Base-by-base conservation (phyloP, 2,113 vertebrate genomes). In the Chamaea fasciata region DNA sequence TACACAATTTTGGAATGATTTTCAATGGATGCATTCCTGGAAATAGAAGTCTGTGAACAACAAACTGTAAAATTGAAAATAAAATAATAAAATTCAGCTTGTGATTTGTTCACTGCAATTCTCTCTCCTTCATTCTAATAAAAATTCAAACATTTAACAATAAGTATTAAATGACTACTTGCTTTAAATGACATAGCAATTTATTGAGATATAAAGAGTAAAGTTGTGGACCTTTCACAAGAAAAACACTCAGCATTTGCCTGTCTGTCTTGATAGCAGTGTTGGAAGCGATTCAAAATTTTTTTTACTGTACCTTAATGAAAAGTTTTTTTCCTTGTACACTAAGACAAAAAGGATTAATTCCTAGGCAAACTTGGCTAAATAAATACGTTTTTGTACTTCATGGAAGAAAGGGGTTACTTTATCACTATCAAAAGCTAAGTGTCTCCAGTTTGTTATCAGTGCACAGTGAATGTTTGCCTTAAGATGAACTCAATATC, bases 401-500 rank as follows among this genome's bases (percentile, higher is more conserved):
- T 74, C 33, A 30, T 70, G 49, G 70, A 55, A 96, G 56, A 85
- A 86, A 89, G 39, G 33, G 42, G 7, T 64, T 52, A 50, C 44
- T 89, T 93, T 53, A 77, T 57, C 69, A 23, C 21, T 63, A 15
- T 52, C 30, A 13, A 70, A 68, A 35, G 15, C 50, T 55, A 69
- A 88, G 68, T 18, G n/a, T 71, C 82, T 69, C 62, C 64, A 73
- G 53, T 77, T 92, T 83, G 17, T 78, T 92, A 71, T 96, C 89
- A 78, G 73, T 3, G 2, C 63, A 46, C 0, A 4, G 49, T 37
- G 62, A 93, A 62, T 56, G 70, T 88, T 96, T 96, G 59, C 68
- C 78, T 97, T 92, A 86, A 96, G 94, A 76, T 82, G 82, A 96
- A 94, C 55, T 94, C 88, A 55, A 4, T 89, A 88, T 68, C 84